A percentile compares a stretch with the other conserved stretches of the same genome.
Conservation (phyloP, 1,140 invertebrate genomes). For the Callitettix versicolor region DNA sequence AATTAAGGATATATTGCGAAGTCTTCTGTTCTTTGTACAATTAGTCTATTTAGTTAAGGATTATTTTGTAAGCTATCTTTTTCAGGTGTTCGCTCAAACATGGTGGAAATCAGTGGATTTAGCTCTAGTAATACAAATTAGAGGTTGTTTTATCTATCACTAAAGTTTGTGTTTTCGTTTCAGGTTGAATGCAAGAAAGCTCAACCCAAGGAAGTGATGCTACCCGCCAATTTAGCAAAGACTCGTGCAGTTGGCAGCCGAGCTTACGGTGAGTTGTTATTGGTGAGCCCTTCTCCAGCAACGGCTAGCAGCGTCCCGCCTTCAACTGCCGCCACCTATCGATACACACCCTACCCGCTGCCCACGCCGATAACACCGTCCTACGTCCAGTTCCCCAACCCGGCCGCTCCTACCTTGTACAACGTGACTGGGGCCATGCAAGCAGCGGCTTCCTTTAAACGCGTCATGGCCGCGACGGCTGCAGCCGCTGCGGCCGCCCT, state of each 20-base stretch:
- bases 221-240: slow-evolving; percentile 86
- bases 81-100: no score
- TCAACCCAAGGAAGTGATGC: slow-evolving; percentile 98
- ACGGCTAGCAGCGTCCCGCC: slow-evolving; percentile 35
- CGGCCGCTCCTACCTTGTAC: slow-evolving; percentile 33
- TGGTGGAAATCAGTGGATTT: no score
- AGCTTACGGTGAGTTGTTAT: slow-evolving; percentile 84
- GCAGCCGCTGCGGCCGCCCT: slow-evolving; percentile 34
- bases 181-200: slow-evolving; percentile 99
- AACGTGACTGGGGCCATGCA: slow-evolving; percentile 40
- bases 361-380: slow-evolving; percentile 30
- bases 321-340: slow-evolving; percentile 40
- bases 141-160: no score
- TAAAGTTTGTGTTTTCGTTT: slow-evolving; percentile 35
- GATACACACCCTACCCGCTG: slow-evolving; percentile 45
- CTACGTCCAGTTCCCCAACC: slow-evolving; percentile 13
- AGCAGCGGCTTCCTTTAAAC: slow-evolving; percentile 39
- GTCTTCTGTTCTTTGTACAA: no score
- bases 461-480: slow-evolving; percentile 34
- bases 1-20: no score
- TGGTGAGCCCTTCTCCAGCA: slow-evolving; percentile 23
- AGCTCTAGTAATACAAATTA: no score
- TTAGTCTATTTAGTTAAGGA: no score
- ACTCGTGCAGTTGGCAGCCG: slow-evolving; percentile 82
- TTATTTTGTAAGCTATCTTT: no score